Conservation (phyloP, 2,888 invertebrate species). For the Synergus japonicus region DNA sequence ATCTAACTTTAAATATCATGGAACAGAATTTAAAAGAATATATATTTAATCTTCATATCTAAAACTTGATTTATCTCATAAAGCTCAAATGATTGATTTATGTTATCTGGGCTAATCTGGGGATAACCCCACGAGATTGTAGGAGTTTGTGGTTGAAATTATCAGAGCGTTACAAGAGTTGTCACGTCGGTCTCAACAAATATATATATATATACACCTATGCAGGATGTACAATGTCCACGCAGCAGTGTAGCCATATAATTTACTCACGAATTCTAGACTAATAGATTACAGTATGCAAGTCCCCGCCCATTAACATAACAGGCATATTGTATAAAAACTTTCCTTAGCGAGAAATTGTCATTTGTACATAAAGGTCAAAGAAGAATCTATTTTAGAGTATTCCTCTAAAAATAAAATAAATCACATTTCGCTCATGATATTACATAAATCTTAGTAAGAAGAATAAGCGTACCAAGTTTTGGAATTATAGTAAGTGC, state of each 20-base stretch:
- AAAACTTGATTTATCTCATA: background rate
- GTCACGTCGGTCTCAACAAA: background rate
- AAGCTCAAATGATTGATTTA: background rate
- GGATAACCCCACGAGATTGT: conserved; percentile 10
- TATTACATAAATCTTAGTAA: too few species aligned
- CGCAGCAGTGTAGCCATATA: conserved; percentile 27
- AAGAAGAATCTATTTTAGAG: too few species aligned
- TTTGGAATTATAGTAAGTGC: too few species aligned
- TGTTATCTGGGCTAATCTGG: background rate
- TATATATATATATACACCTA: conserved; percentile 32
- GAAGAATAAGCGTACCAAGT: too few species aligned
- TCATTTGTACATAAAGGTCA: too few species aligned
- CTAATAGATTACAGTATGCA: background rate
- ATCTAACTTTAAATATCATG: background rate
- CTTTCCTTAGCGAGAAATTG: background rate
- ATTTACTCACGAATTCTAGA: conserved; percentile 40
- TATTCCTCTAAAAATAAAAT: too few species aligned
- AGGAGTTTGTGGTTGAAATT: conserved; percentile 8
- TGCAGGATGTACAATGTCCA: conserved; percentile 46
- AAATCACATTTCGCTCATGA: too few species aligned
- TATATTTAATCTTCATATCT: background rate
- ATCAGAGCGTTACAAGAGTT: conserved; percentile 20
- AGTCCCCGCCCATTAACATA: background rate
- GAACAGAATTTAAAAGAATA: background rate
- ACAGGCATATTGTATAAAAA: background rate